phyloP scores from a whole-genome alignment of 1,140 invertebrate genomes.

The Dendroctonus ponderosae region DNA sequence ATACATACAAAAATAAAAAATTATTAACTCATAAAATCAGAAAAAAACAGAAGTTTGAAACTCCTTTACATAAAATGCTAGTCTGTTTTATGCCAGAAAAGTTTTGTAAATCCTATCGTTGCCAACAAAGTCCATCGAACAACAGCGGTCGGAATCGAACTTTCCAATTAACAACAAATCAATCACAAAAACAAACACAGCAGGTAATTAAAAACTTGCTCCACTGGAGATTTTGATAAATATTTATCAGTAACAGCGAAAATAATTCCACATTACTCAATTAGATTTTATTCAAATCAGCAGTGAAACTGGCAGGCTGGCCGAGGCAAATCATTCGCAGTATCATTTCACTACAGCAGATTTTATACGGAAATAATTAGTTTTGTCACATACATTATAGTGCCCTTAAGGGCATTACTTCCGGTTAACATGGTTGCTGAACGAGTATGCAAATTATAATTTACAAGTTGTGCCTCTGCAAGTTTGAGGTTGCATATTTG shows the following conservation, averaged over 20 bases:
- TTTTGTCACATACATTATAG: not conserved
- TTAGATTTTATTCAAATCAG: not conserved
- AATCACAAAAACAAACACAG: not conserved
- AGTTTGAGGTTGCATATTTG: not conserved
- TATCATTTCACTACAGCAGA: not conserved
- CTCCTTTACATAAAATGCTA: no score
- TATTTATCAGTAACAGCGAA: not conserved
- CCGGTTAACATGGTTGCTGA: not conserved
- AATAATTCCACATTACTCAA: not conserved
- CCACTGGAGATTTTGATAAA: not conserved
- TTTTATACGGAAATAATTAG: not conserved
- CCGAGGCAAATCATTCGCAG: no score
- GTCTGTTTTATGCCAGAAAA: no score
- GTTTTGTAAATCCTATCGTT: no score
- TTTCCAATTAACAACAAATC: no score
- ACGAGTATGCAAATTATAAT: not conserved
- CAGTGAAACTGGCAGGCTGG: not conserved
- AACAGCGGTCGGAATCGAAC: no score
- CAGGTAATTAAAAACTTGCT: not conserved
- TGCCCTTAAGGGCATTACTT: not conserved
- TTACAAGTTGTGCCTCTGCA: not conserved
- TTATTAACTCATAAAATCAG: no score
- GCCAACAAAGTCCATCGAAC: no score
- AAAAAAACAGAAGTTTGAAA: no score
- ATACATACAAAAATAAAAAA: no score